Evolutionary conservation across 2,888 invertebrate genomes (phyloP).

Genomic region (Cataglyphis altisquamis): DNA sequence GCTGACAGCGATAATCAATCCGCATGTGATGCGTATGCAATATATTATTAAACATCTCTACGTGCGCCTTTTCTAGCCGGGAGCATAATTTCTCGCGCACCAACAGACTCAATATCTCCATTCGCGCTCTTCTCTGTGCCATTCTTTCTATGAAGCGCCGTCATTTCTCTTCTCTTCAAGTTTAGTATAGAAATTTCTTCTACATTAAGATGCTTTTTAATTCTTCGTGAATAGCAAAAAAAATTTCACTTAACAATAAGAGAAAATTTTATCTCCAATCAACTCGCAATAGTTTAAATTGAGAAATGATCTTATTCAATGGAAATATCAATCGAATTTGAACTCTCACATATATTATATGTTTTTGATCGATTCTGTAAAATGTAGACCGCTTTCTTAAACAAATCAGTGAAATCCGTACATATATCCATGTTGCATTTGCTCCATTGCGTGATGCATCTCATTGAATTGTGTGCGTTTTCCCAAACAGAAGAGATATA

Average conservation of each 20-base stretch:
- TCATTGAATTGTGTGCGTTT: slow-evolving; percentile 11
- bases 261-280: not conserved
- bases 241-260: not conserved
- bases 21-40: slow-evolving; percentile 6
- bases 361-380: not conserved
- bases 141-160: slow-evolving; percentile 16
- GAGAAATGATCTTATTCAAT: not conserved
- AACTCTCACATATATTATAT: not conserved
- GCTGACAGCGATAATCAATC: slow-evolving; percentile 22
- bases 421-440: slow-evolving; percentile 1
- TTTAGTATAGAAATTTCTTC: slow-evolving; percentile 25
- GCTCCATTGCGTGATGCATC: slow-evolving; percentile 11
- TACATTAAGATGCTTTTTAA: slow-evolving; percentile 14
- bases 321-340: not conserved
- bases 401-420: slow-evolving; percentile 8
- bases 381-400: slow-evolving; percentile 18
- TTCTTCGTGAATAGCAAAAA: not conserved
- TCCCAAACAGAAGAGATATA: slow-evolving; percentile 24
- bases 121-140: slow-evolving; percentile 21
- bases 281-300: not conserved
- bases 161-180: slow-evolving; percentile 19
- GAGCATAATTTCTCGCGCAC: slow-evolving; percentile 52
- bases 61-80: slow-evolving; percentile 53
- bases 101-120: slow-evolving; percentile 28
- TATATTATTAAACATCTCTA: slow-evolving; percentile 49